phyloP scores from a whole-genome alignment of 2,113 vertebrate genomes.

The Corynorhinus townsendii region DNA sequence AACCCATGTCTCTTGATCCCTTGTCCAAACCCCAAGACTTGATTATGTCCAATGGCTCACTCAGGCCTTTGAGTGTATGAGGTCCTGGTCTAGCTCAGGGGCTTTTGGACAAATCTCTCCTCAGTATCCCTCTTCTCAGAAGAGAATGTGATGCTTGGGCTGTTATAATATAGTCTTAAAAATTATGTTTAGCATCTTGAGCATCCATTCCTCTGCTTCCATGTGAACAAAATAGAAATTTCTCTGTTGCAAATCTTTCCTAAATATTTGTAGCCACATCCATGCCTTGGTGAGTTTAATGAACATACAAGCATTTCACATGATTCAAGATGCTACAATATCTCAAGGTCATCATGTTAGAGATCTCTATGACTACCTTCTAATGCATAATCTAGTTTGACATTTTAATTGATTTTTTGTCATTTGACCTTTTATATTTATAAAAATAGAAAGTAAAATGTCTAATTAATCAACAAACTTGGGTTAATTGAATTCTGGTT shows the following conservation, averaged over 20 bases:
- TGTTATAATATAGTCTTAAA: not conserved
- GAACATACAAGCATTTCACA: not conserved
- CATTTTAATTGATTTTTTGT: not conserved
- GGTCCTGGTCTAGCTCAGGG: not conserved
- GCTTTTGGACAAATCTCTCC: not conserved
- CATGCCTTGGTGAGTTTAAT: not conserved
- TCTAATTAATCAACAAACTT: not conserved
- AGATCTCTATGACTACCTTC: not conserved
- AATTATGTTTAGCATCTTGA: not conserved
- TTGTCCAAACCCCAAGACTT: not conserved
- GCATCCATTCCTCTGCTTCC: not conserved
- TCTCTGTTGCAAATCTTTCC: not conserved
- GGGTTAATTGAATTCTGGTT: not conserved
- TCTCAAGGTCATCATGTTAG: not conserved
- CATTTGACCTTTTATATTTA: conserved; percentile 9
- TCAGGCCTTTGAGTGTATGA: not conserved
- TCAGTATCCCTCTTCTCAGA: not conserved
- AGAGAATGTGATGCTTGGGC: not conserved
- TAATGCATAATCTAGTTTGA: not conserved
- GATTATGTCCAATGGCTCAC: not conserved
- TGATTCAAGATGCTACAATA: not conserved
- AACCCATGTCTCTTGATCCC: not conserved
- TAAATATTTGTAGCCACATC: not conserved
- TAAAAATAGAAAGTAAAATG: not conserved
- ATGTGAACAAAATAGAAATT: not conserved